A percentile compares a stretch with the other conserved stretches of the same genome.
These are phyloP conservation scores for Channallabes apus DNA, from an alignment of 2,797 vertebrate genomes.

Conservation along the genomic window DNA sequence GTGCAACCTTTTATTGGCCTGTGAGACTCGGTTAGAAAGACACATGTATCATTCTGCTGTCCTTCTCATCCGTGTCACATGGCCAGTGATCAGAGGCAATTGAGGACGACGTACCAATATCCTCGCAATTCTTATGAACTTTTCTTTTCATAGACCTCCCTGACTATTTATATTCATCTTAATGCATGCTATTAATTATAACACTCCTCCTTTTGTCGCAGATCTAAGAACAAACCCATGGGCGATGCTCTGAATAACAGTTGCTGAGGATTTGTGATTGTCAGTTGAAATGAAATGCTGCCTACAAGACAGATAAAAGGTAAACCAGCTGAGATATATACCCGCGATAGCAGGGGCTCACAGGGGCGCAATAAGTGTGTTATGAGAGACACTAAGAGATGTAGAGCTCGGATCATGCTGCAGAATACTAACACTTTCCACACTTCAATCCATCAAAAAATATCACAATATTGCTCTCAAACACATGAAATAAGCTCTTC, in stretches of 20 bases:
- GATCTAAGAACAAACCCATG: not conserved
- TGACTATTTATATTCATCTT: not conserved
- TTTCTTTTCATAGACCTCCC: not conserved
- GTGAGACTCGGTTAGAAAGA: not conserved
- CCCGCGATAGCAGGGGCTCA: not conserved
- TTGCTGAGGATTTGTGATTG: not conserved
- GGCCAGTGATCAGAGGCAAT: not conserved
- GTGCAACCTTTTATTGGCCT: no score
- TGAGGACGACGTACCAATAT: not conserved
- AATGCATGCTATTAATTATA: not conserved
- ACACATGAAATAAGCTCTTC: not conserved
- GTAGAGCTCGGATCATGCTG: not conserved
- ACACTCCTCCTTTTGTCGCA: no score
- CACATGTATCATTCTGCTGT: not conserved
- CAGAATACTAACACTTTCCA: not conserved
- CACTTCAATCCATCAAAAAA: not conserved
- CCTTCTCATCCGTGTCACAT: not conserved
- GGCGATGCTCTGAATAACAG: not conserved
- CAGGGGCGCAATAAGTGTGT: not conserved
- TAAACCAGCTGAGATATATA: not conserved
- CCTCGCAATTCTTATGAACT: not conserved
- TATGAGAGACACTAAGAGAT: not conserved
- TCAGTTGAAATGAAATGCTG: conserved; percentile 11
- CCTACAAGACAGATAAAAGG: not conserved
- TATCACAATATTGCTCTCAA: not conserved